Evolutionary conservation across 2,113 vertebrate species (phyloP).

Genomic region (human (Homo sapiens)): DNA sequence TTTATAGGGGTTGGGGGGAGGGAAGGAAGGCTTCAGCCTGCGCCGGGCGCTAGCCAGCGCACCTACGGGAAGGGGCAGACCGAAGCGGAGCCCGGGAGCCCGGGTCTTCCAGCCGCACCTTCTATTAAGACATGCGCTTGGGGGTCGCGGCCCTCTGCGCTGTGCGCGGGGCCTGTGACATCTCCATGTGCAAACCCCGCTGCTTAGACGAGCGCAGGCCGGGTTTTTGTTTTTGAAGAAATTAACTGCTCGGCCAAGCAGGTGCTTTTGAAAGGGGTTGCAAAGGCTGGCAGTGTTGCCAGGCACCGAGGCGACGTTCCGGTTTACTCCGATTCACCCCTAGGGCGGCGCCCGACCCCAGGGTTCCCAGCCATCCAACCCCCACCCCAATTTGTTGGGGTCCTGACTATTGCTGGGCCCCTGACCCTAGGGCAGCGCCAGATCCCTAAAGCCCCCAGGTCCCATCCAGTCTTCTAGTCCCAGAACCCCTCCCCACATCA

Average conservation of each 20-base stretch:
- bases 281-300: background rate
- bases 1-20: slow-evolving; percentile 72
- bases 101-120: background rate
- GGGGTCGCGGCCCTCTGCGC: background rate
- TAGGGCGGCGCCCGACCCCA: slow-evolving; percentile 74
- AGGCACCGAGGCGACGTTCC: background rate
- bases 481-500: background rate
- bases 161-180: background rate
- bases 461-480: background rate
- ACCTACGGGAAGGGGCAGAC: background rate
- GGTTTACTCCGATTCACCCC: slow-evolving; percentile 59
- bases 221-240: slow-evolving; percentile 60
- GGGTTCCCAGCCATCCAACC: background rate
- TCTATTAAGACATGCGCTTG: background rate
- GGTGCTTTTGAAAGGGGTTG: background rate
- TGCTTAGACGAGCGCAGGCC: background rate
- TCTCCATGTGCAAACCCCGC: background rate
- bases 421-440: background rate
- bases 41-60: background rate
- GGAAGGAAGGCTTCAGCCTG: slow-evolving; percentile 61
- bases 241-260: slow-evolving; percentile 25
- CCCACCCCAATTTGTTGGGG: background rate
- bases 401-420: background rate
- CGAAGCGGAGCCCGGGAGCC: background rate
- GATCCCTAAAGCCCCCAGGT: background rate